A percentile compares a stretch with the other conserved stretches of the same genome.
These are phyloP conservation scores for Syngnathus floridae DNA, from an alignment of 2,113 vertebrate species.

Conservation along the genomic window DNA sequence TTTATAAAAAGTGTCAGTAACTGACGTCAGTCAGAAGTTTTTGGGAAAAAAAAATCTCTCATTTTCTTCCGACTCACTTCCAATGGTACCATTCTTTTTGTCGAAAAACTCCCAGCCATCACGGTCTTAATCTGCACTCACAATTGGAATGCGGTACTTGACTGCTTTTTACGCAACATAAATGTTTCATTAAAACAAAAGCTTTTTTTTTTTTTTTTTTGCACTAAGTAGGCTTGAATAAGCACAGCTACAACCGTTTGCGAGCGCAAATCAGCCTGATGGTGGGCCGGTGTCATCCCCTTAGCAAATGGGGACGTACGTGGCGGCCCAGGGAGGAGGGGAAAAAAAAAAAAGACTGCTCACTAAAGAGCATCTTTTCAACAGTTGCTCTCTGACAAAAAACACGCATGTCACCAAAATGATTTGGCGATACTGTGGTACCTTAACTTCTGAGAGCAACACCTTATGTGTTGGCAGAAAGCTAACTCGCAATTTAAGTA, in stretches of 20 bases:
- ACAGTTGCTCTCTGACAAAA: slow-evolving; percentile 45
- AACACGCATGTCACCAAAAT: not conserved
- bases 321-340: slow-evolving; percentile 12
- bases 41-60: slow-evolving; percentile 38
- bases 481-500: too few relatives aligned
- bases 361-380: slow-evolving; percentile 66
- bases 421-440: not conserved
- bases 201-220: slow-evolving; percentile 63
- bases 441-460: not conserved
- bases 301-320: slow-evolving; percentile 16
- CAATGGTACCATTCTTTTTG: slow-evolving; percentile 69
- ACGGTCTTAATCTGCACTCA: slow-evolving; percentile 42
- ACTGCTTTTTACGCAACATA: slow-evolving; percentile 65
- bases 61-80: slow-evolving; percentile 58
- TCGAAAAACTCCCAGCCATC: slow-evolving; percentile 29
- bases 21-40: slow-evolving; percentile 68
- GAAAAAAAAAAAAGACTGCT: slow-evolving; percentile 43
- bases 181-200: slow-evolving; percentile 55
- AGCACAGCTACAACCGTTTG: slow-evolving; percentile 60
- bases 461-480: too few relatives aligned
- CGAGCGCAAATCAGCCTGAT: slow-evolving; percentile 37
- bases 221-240: slow-evolving; percentile 68
- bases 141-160: slow-evolving; percentile 60
- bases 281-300: slow-evolving; percentile 20
- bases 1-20: slow-evolving; percentile 65